Evolutionary conservation across 2,797 vertebrate species (phyloP).

Genomic region (Dallia pectoralis): DNA sequence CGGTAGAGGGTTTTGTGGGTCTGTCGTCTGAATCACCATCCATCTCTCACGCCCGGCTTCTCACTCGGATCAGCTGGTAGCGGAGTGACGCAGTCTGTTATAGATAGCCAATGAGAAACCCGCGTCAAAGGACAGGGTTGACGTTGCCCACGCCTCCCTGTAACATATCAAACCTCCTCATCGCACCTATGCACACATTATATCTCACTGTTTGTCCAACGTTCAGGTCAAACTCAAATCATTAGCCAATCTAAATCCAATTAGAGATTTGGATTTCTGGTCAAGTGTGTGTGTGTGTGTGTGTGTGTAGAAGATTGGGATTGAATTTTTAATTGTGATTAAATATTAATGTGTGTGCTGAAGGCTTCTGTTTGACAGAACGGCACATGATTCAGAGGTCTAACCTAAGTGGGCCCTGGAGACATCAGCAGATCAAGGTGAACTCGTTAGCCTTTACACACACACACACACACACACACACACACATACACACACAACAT

Average conservation of each 20-base stretch:
- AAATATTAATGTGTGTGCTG: neutral
- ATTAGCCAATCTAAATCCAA: too few relatives aligned
- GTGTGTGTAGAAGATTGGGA: too few relatives aligned
- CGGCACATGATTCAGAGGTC: neutral
- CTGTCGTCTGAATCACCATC: constrained; percentile 37
- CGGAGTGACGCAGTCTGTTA: constrained; percentile 78
- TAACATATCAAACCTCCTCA: constrained; percentile 49
- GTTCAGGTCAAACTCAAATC: too few relatives aligned
- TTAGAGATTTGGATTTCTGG: too few relatives aligned
- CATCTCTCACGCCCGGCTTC: constrained; percentile 72
- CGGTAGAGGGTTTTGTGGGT: constrained; percentile 53
- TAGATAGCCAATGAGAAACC: constrained; percentile 56
- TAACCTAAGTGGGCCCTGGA: constrained; percentile 31
- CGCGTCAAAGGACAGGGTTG: constrained; percentile 64
- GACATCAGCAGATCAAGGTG: constrained; percentile 44
- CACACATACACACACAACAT: neutral
- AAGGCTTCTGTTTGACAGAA: neutral
- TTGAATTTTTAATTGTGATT: neutral
- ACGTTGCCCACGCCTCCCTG: constrained; percentile 69
- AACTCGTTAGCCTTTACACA: constrained; percentile 36
- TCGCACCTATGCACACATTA: too few relatives aligned
- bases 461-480: neutral
- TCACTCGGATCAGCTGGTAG: constrained; percentile 91
- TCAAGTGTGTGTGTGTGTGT: too few relatives aligned
- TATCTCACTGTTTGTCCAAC: too few relatives aligned